Evolutionary conservation across 2,113 vertebrate genomes (phyloP).

Genomic region (Quiscalus mexicanus): DNA sequence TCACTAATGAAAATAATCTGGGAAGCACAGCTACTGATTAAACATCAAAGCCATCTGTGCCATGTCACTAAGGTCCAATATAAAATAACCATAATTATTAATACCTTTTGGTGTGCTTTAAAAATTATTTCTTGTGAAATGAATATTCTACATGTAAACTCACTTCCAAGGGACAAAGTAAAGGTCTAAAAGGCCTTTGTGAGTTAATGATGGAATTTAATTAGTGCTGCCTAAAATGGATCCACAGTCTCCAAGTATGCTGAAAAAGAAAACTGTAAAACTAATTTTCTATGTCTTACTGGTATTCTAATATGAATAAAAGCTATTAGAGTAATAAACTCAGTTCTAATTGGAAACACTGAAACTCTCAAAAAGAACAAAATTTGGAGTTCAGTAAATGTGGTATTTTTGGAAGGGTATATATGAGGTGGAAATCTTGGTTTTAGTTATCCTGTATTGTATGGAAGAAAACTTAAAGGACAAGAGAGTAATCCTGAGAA

Average conservation of each 20-base stretch:
- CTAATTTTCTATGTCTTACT: slow-evolving; percentile 5
- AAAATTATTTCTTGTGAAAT: slow-evolving; percentile 20
- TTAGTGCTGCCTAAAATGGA: neutral
- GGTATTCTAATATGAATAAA: neutral
- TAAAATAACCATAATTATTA: slow-evolving; percentile 48
- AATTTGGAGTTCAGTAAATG: neutral
- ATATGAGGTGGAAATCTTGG: neutral
- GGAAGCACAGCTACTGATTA: neutral
- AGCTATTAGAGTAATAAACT: slow-evolving; percentile 28
- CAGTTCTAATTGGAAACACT: slow-evolving; percentile 11
- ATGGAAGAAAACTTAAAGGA: neutral
- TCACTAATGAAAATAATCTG: slow-evolving; percentile 1
- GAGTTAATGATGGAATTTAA: slow-evolving; percentile 10
- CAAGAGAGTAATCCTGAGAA: neutral
- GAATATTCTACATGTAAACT: neutral
- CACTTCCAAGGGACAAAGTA: slow-evolving; percentile 12
- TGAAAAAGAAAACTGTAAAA: neutral
- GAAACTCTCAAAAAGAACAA: neutral
- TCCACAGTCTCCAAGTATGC: neutral
- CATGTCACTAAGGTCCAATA: neutral
- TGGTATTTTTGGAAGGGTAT: neutral
- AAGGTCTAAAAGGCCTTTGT: slow-evolving; percentile 22
- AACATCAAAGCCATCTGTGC: slow-evolving; percentile 23
- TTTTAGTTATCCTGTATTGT: neutral
- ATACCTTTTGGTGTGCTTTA: neutral